Evolutionary conservation across 2,113 vertebrate species (phyloP).

Genomic region (Aegotheles bennettii): DNA sequence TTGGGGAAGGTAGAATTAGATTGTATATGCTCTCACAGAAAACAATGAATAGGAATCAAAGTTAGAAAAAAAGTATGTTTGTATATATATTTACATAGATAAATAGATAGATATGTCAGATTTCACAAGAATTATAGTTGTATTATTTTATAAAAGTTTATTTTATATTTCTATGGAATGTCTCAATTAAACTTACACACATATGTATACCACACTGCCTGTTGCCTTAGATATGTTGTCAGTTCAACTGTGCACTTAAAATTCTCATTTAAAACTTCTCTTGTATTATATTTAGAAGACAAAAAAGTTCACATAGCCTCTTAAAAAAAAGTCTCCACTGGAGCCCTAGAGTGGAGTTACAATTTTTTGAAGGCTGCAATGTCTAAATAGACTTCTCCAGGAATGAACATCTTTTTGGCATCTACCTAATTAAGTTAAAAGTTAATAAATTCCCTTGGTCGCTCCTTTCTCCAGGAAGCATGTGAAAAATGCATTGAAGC

Average conservation of each 20-base stretch:
- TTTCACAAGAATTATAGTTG: not conserved
- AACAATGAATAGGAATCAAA: not conserved
- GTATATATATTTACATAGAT: not conserved
- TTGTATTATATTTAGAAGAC: not conserved
- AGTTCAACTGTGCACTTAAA: not conserved
- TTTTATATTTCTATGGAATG: not conserved
- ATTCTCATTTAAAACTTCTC: not conserved
- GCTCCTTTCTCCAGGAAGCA: slow-evolving; percentile 71
- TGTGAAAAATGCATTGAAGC: slow-evolving; percentile 72
- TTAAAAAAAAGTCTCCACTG: not conserved
- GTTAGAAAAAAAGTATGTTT: not conserved
- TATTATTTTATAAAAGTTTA: not conserved
- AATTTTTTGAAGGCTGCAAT: not conserved
- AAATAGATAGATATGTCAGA: not conserved
- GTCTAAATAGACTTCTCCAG: not conserved
- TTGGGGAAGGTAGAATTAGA: not conserved
- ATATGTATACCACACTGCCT: not conserved
- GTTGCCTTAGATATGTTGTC: not conserved
- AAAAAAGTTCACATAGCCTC: not conserved
- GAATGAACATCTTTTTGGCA: slow-evolving; percentile 23
- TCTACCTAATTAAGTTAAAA: slow-evolving; percentile 70
- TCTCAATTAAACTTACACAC: not conserved
- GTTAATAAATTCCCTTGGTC: slow-evolving; percentile 68
- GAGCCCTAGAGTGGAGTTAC: not conserved
- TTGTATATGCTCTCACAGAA: not conserved